These are phyloP conservation scores for Eupeodes latifasciatus DNA, from an alignment of 2,888 invertebrate species.

Conservation along the genomic window DNA sequence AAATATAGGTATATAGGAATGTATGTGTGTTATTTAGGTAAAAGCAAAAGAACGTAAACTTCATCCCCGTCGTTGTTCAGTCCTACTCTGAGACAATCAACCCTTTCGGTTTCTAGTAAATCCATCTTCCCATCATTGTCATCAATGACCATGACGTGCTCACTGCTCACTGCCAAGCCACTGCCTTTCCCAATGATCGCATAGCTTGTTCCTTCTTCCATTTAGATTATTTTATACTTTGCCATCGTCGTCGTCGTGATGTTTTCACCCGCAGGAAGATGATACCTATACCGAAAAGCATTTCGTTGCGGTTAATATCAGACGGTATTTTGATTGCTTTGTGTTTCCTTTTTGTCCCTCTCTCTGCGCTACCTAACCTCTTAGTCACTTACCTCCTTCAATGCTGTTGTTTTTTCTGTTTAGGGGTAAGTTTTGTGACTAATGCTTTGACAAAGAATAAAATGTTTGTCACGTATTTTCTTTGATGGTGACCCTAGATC, in stretches of 20 bases:
- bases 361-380: too few relatives aligned
- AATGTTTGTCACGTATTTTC: constrained; percentile 71
- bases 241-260: not conserved
- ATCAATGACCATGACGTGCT: constrained; percentile 55
- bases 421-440: constrained; percentile 66
- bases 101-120: constrained; percentile 57
- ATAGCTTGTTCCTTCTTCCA: not conserved
- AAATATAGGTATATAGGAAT: too few relatives aligned
- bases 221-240: constrained; percentile 34
- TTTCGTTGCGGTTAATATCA: constrained; percentile 47
- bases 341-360: constrained; percentile 20
- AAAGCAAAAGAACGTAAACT: too few relatives aligned
- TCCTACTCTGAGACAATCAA: constrained; percentile 7
- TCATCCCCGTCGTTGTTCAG: too few relatives aligned
- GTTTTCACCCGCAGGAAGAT: constrained; percentile 35
- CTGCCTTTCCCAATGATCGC: not conserved
- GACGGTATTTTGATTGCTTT: constrained; percentile 26
- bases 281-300: constrained; percentile 31
- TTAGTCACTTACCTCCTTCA: too few relatives aligned
- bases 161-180: not conserved
- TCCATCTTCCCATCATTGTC: constrained; percentile 36
- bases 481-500: constrained; percentile 60
- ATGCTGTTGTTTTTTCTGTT: not conserved
- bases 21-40: too few relatives aligned
- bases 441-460: constrained; percentile 66